Conservation (phyloP, 92 coral and sea anemone species). For the Palythoa heliodiscus region DNA sequence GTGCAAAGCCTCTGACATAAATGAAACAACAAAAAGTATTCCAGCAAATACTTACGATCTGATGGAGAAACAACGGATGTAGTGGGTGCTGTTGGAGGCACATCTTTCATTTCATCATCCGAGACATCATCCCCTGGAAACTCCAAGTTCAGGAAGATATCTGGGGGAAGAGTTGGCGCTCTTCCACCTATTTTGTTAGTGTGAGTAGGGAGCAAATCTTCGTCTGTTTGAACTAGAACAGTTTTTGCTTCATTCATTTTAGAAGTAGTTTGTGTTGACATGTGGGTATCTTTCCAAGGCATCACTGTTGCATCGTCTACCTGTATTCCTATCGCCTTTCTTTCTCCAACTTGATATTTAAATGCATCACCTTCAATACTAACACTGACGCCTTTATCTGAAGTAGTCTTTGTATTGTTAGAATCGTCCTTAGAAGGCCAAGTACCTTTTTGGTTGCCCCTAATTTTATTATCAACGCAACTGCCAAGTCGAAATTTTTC, state of each 20-base stretch:
- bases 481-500: background rate
- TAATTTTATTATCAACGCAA: background rate
- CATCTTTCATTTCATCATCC: slow-evolving; percentile 22
- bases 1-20: background rate
- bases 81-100: background rate
- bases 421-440: background rate
- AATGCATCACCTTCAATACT: slow-evolving; percentile 33
- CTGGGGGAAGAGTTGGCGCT: slow-evolving; percentile 80
- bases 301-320: slow-evolving; percentile 39
- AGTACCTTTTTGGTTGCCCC: background rate
- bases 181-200: background rate
- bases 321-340: slow-evolving; percentile 65
- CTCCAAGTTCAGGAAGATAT: slow-evolving; percentile 76
- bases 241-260: slow-evolving; percentile 17
- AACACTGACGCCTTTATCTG: slow-evolving; percentile 54
- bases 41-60: slow-evolving; percentile 17
- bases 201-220: background rate
- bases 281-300: background rate
- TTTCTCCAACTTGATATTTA: background rate
- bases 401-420: slow-evolving; percentile 34
- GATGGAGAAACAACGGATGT: background rate
- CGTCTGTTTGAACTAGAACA: slow-evolving; percentile 39
- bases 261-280: background rate
- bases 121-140: slow-evolving; percentile 50
- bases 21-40: background rate